Evolutionary conservation across 2,113 vertebrate genomes (phyloP), one percentile per base, ranked within the genome.

Genomic region (Bufo bufo): DNA sequence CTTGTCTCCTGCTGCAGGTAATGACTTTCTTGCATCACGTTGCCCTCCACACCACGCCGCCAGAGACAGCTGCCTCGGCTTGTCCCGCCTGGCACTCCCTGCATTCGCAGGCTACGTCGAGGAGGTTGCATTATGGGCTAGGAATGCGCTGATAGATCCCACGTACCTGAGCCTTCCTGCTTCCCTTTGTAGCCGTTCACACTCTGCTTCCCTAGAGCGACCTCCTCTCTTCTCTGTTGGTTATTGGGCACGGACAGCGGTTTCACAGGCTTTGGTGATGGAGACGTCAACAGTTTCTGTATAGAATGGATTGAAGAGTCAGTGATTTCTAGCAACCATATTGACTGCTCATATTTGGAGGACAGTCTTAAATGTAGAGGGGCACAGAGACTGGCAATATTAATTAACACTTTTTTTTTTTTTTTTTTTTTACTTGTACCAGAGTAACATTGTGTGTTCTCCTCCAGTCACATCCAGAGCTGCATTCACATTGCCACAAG

Each of bases 131-230:
- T 65, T 43, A 65, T 66, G 59, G 11, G 6, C 19, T 17, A 69
- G 17, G 47, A 81, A 4, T 14, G 17, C 4, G 8, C 49, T 12
- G 19, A 77, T 16, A 77, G 14, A 50, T 9, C 43, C 16, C 5
- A 1, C 19, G 49, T 75, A 83, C 71, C 80, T 52, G 19, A 16
- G 43, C 58, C 7, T 4, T 88, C 86, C 20, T 14, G 54, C 80
- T 65, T 88, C 6, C 16, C 43, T 14, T n/a, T 61, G 79, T 77
- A 19, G 6, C 86, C 86, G 16, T 88, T 88, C 12, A 63, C 43
- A 20, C 16, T 50, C 63, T 75, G 80, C 33, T 83, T 88, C 13
- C 12, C 69, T 4, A 71, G 20, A 23, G 49, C 45, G 14, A 19
- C 4, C 3, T 77, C 43, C 20, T 83, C 87, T 50, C 14, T 83